Evolutionary conservation across 2,113 vertebrate species (phyloP), one percentile per base, ranked within the genome.

Genomic region (Oreochromis aureus): DNA sequence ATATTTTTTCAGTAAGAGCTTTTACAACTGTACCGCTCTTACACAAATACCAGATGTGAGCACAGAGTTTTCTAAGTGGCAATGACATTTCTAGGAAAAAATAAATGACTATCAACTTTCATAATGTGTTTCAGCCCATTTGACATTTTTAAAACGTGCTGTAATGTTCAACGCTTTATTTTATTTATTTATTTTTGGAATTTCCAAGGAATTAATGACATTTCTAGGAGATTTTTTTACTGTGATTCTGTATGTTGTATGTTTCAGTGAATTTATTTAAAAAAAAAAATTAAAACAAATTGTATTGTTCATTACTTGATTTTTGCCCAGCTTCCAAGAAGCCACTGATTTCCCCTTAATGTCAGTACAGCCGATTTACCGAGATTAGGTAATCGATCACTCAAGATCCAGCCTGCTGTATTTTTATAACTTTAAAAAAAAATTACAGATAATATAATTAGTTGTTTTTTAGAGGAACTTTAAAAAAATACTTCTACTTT

Each of bases 91-190:
- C 13, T n/a, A 15, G n/a, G 53, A 16, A 32, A 86, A 11, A 73
- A 19, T 39, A 66, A 48, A 61, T 39, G 5, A 44, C 53, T 56
- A 1, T 30, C 59, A 83, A 66, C 59, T 11, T 53, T 32, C 41
- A 16, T 15, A 78, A 79, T 30, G 16, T 13, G 81, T 80, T 63
- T 63, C 82, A 76, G 76, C 85, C 46, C 36, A 66, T 82, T 6
- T 56, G 22, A 53, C 30, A 22, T 85, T 87, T 88, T 69, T 54
- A 53, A 86, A 66, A 34, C 6, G 2, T 59, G n/a, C 22, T 69
- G 56, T 76, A 30, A 76, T 66, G 22, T 32, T 59, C 32, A 63
- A 7, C 22, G 3, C 15, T 80, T 78, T 53, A n/a, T 34, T 56
- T 86, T 2, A 7, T 41, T 16, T 24, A 24, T 24, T 24, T 24